Conservation (phyloP, 2,113 vertebrate genomes). For the Garra rufa region DNA sequence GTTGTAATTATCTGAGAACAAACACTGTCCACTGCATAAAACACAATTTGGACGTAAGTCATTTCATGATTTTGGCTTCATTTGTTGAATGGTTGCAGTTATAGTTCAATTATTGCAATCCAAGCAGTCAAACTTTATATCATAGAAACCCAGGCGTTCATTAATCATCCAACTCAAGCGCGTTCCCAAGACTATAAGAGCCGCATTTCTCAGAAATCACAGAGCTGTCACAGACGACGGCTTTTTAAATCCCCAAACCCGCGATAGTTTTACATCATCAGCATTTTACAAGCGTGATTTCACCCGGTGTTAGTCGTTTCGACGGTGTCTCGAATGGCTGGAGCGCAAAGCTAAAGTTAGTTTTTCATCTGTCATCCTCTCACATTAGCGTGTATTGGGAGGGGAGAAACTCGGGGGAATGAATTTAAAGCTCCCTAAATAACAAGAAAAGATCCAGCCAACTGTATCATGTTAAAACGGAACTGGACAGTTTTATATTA, state of each 20-base stretch:
- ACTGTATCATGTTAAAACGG: constrained; percentile 38
- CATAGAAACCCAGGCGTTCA: not conserved
- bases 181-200: not conserved
- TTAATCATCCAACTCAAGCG: not conserved
- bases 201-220: not conserved
- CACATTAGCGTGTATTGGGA: not conserved
- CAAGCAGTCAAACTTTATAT: not conserved
- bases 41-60: no score
- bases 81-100: not conserved
- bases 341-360: constrained; percentile 24
- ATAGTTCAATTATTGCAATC: not conserved
- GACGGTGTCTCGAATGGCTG: not conserved
- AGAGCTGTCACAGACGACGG: not conserved
- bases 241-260: not conserved
- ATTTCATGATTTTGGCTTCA: not conserved
- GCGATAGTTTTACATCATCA: not conserved
- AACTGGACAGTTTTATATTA: constrained; percentile 37
- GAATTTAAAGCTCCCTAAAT: not conserved
- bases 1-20: no score
- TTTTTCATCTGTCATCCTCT: constrained; percentile 21
- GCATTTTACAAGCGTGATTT: not conserved
- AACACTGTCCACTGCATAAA: no score
- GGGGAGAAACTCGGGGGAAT: not conserved
- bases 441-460: constrained; percentile 11
- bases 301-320: not conserved